Evolutionary conservation across 2,797 vertebrate genomes (phyloP).

Genomic region (Chromobotia macracanthus): DNA sequence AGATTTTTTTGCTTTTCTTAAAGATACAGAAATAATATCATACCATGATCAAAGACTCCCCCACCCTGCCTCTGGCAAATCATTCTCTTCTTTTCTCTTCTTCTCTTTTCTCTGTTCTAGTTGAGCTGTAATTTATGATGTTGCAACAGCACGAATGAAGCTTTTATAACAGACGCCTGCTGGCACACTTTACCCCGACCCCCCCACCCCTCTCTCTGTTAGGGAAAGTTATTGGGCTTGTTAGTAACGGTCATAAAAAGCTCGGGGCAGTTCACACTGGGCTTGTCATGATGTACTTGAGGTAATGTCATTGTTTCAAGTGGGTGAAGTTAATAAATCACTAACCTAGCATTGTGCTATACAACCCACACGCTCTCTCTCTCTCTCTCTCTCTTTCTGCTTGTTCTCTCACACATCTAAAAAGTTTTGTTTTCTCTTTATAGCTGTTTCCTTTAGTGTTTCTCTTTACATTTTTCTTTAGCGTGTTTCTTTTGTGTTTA

Average conservation of each 20-base stretch:
- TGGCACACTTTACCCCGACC: constrained; percentile 75
- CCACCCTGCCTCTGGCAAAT: constrained; percentile 15
- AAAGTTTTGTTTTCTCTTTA: constrained; percentile 57
- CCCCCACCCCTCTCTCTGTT: constrained; percentile 69
- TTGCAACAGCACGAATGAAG: constrained; percentile 75
- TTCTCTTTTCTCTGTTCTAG: constrained; percentile 65
- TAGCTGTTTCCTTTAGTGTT: constrained; percentile 53
- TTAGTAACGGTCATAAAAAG: constrained; percentile 78
- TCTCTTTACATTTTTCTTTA: background rate
- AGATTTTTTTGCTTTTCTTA: background rate
- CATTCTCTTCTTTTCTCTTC: constrained; percentile 14
- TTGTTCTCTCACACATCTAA: background rate
- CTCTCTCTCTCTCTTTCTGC: no score
- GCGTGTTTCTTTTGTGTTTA: no score
- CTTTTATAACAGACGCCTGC: constrained; percentile 79
- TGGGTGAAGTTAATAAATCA: constrained; percentile 80
- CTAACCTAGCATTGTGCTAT: constrained; percentile 54
- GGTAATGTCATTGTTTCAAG: constrained; percentile 78
- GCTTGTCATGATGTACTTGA: constrained; percentile 72
- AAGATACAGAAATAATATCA: background rate
- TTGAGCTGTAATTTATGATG: constrained; percentile 82
- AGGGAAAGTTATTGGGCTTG: constrained; percentile 83
- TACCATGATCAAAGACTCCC: constrained; percentile 8
- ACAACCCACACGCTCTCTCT: constrained; percentile 27
- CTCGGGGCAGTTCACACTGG: constrained; percentile 75